Conservation (phyloP, 2,113 vertebrate species). For the Theropithecus gelada region DNA sequence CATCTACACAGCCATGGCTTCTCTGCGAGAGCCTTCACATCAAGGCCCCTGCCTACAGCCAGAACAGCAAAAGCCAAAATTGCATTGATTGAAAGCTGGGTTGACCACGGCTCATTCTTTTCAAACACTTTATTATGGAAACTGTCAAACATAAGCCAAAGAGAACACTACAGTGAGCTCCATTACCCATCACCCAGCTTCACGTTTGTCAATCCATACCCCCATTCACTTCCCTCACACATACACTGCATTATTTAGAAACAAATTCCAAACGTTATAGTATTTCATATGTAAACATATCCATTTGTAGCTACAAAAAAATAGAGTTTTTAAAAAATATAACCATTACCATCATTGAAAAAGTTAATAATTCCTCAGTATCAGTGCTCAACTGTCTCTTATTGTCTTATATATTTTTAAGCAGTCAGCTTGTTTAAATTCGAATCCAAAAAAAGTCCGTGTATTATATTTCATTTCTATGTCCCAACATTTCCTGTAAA, state of each 20-base stretch:
- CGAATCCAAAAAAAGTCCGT: neutral
- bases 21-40: neutral
- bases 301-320: neutral
- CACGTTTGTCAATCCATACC: neutral
- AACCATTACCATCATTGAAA: conserved; percentile 11
- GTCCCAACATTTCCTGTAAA: neutral
- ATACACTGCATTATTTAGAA: conserved; percentile 12
- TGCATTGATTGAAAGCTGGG: neutral
- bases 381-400: neutral
- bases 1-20: neutral
- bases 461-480: conserved; percentile 9
- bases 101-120: neutral
- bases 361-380: neutral
- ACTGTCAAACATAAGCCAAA: neutral
- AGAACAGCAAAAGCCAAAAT: neutral
- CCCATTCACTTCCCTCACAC: neutral
- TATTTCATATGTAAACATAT: conserved; percentile 10
- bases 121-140: conserved; percentile 9
- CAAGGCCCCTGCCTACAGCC: neutral
- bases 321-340: neutral
- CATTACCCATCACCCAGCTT: neutral
- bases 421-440: neutral
- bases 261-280: neutral
- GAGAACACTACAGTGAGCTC: neutral
- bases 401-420: neutral